Evolutionary conservation across 2,113 vertebrate genomes (phyloP).

Genomic region (Axis porcinus): DNA sequence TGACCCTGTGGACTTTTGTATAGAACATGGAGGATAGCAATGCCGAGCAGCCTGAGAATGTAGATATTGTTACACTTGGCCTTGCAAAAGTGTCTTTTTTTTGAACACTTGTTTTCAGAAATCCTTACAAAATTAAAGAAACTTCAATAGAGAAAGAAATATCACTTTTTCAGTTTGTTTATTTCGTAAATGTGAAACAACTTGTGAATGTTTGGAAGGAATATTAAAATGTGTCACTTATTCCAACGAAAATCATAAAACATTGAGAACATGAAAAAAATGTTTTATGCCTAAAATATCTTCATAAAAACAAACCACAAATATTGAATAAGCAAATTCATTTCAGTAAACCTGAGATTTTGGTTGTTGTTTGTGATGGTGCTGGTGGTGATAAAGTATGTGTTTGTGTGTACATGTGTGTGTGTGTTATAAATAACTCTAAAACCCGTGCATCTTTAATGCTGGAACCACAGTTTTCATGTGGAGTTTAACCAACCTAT

Average conservation of each 20-base stretch:
- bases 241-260: neutral
- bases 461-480: neutral
- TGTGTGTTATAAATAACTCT: neutral
- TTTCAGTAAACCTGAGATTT: neutral
- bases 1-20: neutral
- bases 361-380: neutral
- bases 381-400: neutral
- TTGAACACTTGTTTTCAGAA: neutral
- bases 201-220: neutral
- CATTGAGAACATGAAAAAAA: neutral
- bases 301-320: constrained; percentile 9
- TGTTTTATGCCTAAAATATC: neutral
- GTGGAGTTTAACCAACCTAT: neutral
- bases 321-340: neutral
- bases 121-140: neutral
- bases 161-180: neutral
- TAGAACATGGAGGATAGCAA: neutral
- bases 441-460: neutral
- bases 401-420: neutral
- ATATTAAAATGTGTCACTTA: constrained; percentile 30
- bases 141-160: neutral
- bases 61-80: neutral
- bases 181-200: constrained; percentile 23
- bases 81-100: neutral
- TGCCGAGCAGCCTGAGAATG: neutral